These are phyloP conservation scores for Heliconius sara DNA, from an alignment of 2,888 invertebrate species.

Conservation along the genomic window DNA sequence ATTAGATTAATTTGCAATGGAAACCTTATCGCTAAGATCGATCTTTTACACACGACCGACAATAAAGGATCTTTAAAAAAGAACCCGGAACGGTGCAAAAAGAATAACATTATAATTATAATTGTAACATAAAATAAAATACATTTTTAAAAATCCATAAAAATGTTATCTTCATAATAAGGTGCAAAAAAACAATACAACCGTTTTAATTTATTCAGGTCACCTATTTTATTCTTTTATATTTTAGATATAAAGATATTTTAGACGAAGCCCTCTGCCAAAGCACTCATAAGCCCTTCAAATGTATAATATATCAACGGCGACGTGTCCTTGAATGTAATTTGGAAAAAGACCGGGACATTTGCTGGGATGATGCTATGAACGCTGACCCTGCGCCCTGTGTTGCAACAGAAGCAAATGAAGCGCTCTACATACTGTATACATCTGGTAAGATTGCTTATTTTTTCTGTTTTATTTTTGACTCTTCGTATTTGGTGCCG, in stretches of 20 bases:
- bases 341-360: constrained; percentile 87
- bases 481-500: not conserved
- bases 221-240: not conserved
- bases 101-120: too few relatives aligned
- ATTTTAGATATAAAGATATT: constrained; percentile 89
- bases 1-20: too few relatives aligned
- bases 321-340: constrained; percentile 86
- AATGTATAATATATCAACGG: constrained; percentile 93
- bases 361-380: constrained; percentile 91
- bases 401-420: constrained; percentile 93
- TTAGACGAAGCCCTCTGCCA: constrained; percentile 91
- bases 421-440: constrained; percentile 95
- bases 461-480: not conserved
- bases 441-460: constrained; percentile 89
- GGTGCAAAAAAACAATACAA: too few relatives aligned
- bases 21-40: too few relatives aligned
- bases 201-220: too few relatives aligned
- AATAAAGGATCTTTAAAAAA: too few relatives aligned
- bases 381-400: constrained; percentile 89
- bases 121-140: too few relatives aligned
- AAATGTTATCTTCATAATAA: too few relatives aligned
- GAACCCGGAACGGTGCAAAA: too few relatives aligned
- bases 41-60: too few relatives aligned
- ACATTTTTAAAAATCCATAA: too few relatives aligned
- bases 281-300: constrained; percentile 88